phyloP scores from a whole-genome alignment of 2,888 invertebrate genomes.

The Gnatocerus cornutus region DNA sequence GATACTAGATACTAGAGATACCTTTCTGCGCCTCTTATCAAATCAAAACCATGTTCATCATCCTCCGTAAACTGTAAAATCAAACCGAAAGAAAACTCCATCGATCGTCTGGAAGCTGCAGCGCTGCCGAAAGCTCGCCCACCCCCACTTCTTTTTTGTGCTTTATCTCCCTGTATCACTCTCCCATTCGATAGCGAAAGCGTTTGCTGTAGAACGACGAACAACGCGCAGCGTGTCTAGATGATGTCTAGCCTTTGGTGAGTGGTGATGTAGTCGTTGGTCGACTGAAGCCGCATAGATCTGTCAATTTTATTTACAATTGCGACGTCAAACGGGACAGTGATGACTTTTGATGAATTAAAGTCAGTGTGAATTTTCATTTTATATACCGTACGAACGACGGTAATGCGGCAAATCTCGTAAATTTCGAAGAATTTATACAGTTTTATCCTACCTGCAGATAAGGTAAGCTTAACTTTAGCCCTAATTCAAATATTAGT shows the following conservation, averaged over 20 bases:
- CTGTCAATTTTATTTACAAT: slow-evolving; percentile 6
- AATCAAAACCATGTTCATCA: too few relatives aligned
- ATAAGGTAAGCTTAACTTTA: slow-evolving; percentile 18
- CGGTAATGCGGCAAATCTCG: slow-evolving; percentile 11
- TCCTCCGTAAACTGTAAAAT: slow-evolving; percentile 6
- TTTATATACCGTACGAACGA: background rate
- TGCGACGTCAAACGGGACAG: slow-evolving; percentile 34
- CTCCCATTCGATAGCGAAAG: slow-evolving; percentile 46
- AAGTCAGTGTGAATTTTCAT: slow-evolving; percentile 26
- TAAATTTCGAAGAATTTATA: slow-evolving; percentile 22
- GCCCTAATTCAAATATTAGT: background rate
- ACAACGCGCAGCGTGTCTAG: slow-evolving; percentile 37
- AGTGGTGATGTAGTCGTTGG: slow-evolving; percentile 8
- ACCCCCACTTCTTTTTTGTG: slow-evolving; percentile 34
- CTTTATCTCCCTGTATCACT: slow-evolving; percentile 44
- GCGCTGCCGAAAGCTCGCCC: slow-evolving; percentile 27
- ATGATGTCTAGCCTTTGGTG: slow-evolving; percentile 22
- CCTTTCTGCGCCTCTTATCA: too few relatives aligned
- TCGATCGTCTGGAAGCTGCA: slow-evolving; percentile 45
- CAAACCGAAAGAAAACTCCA: slow-evolving; percentile 24
- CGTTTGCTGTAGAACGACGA: slow-evolving; percentile 32
- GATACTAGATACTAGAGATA: too few relatives aligned
- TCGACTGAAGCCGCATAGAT: slow-evolving; percentile 16
- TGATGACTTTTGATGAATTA: slow-evolving; percentile 39
- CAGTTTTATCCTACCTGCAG: slow-evolving; percentile 13